phyloP scores from a whole-genome alignment of 2,113 vertebrate species.

The Malurus alboscapulatus region DNA sequence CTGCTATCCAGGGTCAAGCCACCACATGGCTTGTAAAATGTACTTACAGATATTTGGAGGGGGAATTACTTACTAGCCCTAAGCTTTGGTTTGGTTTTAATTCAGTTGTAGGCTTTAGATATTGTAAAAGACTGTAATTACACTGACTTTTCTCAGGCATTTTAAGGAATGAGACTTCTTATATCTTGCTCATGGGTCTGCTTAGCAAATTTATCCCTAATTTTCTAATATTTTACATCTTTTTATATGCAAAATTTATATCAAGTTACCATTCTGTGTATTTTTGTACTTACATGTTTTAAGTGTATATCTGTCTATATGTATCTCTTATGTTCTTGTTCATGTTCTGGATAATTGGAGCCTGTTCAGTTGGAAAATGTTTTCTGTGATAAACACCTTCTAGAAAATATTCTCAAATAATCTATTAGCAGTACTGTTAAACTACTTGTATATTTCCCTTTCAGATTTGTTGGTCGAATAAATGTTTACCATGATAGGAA shows the following conservation, averaged over 20 bases:
- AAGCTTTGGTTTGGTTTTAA: not conserved
- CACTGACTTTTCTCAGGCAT: not conserved
- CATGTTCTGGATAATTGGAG: not conserved
- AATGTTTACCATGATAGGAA: slow-evolving; percentile 89
- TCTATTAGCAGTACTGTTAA: not conserved
- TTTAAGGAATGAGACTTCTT: not conserved
- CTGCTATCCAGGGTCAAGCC: not conserved
- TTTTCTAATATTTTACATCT: not conserved
- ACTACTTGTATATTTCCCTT: not conserved
- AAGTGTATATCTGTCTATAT: not conserved
- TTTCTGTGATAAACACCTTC: not conserved
- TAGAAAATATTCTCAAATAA: not conserved
- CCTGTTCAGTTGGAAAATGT: not conserved
- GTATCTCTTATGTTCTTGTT: not conserved
- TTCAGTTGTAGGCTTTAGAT: not conserved
- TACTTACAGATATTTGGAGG: not conserved
- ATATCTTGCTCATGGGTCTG: not conserved
- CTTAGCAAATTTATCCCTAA: not conserved
- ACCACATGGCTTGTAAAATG: not conserved
- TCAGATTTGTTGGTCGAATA: slow-evolving; percentile 94
- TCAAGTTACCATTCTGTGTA: not conserved
- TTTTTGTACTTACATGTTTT: not conserved
- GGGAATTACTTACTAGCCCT: not conserved
- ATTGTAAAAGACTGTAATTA: not conserved
- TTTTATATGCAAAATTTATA: not conserved